Evolutionary conservation across 2,113 vertebrate species (phyloP).

Genomic region (Nannospalax galili): DNA sequence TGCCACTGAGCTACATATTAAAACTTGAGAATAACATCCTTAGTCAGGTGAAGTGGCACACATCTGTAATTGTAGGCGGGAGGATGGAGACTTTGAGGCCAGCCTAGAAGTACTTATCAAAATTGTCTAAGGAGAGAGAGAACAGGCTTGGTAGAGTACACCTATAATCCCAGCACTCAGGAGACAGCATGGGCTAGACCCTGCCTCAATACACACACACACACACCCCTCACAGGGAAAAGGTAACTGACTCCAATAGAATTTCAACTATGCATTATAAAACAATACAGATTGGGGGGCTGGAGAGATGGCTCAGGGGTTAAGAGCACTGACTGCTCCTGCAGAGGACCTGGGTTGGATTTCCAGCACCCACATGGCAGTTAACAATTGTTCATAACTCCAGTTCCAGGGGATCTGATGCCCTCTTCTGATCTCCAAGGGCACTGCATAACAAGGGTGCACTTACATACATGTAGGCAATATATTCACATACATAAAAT

Average conservation of each 20-base stretch:
- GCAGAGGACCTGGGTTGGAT: too few relatives aligned
- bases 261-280: constrained; percentile 4
- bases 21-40: constrained; percentile 17
- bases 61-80: not conserved
- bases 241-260: not conserved
- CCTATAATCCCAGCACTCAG: not conserved
- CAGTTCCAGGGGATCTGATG: too few relatives aligned
- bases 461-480: too few relatives aligned
- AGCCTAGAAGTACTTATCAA: not conserved
- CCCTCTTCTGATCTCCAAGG: too few relatives aligned
- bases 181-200: not conserved
- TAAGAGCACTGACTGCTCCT: too few relatives aligned
- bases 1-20: not conserved
- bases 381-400: too few relatives aligned
- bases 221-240: not conserved
- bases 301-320: too few relatives aligned
- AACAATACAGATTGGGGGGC: not conserved
- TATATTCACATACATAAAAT: too few relatives aligned
- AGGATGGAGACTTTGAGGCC: not conserved
- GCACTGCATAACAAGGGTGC: too few relatives aligned
- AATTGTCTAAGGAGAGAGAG: not conserved
- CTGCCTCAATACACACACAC: not conserved
- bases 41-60: not conserved
- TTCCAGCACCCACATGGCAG: too few relatives aligned
- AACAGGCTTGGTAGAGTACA: not conserved